Evolutionary conservation across 2,797 vertebrate genomes (phyloP).

Genomic region (Discoglossus pictus): DNA sequence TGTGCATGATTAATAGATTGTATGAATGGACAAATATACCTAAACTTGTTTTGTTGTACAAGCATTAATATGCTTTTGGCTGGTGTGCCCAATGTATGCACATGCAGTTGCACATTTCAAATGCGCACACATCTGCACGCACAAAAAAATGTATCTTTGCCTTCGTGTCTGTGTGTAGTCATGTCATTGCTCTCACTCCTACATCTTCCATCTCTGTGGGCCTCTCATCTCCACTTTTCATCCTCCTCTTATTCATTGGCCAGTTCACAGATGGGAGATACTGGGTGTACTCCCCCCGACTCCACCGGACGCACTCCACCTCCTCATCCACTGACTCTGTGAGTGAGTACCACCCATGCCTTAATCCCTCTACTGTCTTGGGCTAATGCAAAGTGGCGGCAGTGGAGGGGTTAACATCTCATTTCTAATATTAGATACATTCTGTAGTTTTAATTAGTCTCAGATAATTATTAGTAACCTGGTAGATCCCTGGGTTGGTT

Average conservation of each 20-base stretch:
- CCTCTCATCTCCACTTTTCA: conserved; percentile 52
- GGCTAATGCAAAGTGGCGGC: not conserved
- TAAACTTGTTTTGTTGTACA: too few species aligned
- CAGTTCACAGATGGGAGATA: conserved; percentile 90
- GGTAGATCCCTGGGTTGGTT: not conserved
- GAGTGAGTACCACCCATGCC: conserved; percentile 63
- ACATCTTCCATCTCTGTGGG: conserved; percentile 10
- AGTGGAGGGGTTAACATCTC: not conserved
- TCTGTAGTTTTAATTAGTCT: not conserved
- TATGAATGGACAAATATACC: too few species aligned
- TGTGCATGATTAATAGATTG: too few species aligned
- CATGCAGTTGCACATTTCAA: too few species aligned
- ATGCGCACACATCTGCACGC: too few species aligned
- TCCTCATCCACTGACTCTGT: conserved; percentile 71
- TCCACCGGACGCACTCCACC: conserved; percentile 66
- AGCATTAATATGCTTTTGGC: too few species aligned
- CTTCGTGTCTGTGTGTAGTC: not conserved
- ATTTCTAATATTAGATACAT: not conserved
- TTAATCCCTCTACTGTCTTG: not conserved
- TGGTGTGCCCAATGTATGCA: too few species aligned
- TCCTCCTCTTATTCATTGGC: conserved; percentile 51
- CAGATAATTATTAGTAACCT: not conserved
- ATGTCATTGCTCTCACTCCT: conserved; percentile 9
- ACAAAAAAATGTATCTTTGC: too few species aligned
- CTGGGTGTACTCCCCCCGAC: conserved; percentile 87